Conservation (phyloP, 2,113 vertebrate genomes). For the Variabilichromis moorii region DNA sequence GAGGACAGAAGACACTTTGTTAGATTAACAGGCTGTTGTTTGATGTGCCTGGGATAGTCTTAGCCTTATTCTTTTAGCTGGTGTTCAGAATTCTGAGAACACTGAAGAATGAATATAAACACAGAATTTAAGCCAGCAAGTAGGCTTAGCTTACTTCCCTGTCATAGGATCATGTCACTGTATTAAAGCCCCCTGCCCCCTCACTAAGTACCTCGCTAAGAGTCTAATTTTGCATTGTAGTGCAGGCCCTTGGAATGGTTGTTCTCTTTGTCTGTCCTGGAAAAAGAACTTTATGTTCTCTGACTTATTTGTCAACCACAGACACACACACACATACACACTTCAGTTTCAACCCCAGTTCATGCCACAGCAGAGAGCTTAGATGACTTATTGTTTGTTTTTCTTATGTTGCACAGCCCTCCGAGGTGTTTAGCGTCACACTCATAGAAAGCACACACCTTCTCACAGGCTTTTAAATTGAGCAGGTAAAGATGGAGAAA, state of each 20-base stretch:
- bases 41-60: background rate
- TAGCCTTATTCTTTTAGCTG: background rate
- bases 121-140: background rate
- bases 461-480: background rate
- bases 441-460: background rate
- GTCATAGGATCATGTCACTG: background rate
- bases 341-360: constrained; percentile 6
- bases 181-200: background rate
- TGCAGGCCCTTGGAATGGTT: background rate
- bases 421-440: background rate
- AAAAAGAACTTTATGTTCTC: background rate
- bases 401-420: constrained; percentile 2
- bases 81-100: background rate
- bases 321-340: background rate
- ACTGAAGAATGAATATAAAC: background rate
- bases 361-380: background rate
- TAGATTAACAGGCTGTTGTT: background rate
- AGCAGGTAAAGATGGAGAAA: background rate
- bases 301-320: background rate
- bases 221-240: background rate
- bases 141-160: background rate
- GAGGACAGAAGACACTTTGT: background rate
- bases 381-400: constrained; percentile 16
- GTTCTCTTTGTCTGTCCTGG: background rate
- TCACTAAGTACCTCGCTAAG: background rate